Evolutionary conservation across 2,113 vertebrate genomes (phyloP), one percentile per base, ranked within the genome.

Genomic region (Cichladusa arquata): DNA sequence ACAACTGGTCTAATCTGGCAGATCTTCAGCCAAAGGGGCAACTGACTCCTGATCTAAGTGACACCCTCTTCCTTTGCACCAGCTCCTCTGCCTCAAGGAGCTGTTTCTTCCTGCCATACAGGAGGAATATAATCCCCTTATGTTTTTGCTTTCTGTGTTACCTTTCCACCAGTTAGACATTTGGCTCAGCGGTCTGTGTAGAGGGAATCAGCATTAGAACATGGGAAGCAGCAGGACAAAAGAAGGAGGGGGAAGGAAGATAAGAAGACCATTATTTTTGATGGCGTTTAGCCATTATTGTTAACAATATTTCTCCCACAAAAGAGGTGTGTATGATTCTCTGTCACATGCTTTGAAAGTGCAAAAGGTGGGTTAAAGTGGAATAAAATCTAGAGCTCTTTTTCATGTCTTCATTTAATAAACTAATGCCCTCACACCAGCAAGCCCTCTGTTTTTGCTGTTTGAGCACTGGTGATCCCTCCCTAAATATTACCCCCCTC

Each of bases 161-260:
- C 48, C 73, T 94, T 91, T 85, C 77, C 36, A 38, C 48, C 19
- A 74, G 26, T 62, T 45, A 84, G 54, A 2, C 12, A 7, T 28
- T 94, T 87, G 84, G 77, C 84, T 84, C 6, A 0, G 20, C 44
- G n/a, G 28, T 79, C 57, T 76, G 22, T 24, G 53, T 38, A 36
- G 36, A 34, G 38, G 4, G 29, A 85, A 71, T 16, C 19, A 11
- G 45, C 31, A 19, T 25, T 45, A 48, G 64, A 72, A 72, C 51
- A 90, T 57, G 81, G 78, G 87, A 96, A 96, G 53, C 48, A 76
- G n/a, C 26, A 57, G n/a, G 57, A 91, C 85, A 94, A 96, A 93
- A 85, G 78, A 81, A 69, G 56, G 70, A 83, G 45, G 25, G 28
- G 62, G 36, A 29, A 88, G 80, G 82, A 90, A 95, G 71, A 70